Evolutionary conservation across 1,140 invertebrate genomes (phyloP).

Genomic region (Araneus ventricosus): DNA sequence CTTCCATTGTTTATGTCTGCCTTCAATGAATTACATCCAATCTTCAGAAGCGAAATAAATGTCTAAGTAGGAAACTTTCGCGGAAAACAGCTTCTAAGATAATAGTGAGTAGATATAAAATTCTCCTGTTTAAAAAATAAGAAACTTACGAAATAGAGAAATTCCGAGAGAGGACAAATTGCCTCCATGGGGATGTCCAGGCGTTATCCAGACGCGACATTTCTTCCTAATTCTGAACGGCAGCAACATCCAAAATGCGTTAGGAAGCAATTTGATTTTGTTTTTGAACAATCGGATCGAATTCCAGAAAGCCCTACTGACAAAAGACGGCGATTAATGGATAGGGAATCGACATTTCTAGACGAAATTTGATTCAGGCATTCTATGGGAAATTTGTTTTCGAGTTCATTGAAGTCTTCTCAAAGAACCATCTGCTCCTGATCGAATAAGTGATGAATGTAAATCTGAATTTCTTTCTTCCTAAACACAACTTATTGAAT

Average conservation of each 20-base stretch:
- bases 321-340: not conserved
- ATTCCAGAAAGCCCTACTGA: constrained; percentile 27
- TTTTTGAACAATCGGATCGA: constrained; percentile 21
- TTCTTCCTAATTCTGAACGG: constrained; percentile 2
- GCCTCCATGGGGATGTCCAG: not conserved
- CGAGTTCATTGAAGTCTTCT: not conserved
- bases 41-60: too few relatives aligned
- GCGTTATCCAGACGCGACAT: not conserved
- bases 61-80: too few relatives aligned
- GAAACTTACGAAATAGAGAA: not conserved
- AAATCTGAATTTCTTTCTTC: not conserved
- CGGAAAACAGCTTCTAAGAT: too few relatives aligned
- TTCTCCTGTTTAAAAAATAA: not conserved
- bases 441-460: not conserved
- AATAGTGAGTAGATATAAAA: not conserved
- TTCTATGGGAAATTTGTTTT: constrained; percentile 16
- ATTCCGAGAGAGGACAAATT: not conserved
- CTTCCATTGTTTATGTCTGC: too few relatives aligned
- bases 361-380: constrained; percentile 26
- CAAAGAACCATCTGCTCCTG: not conserved
- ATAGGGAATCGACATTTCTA: constrained; percentile 15
- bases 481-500: too few relatives aligned
- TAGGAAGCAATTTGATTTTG: constrained; percentile 44
- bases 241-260: constrained; percentile 30
- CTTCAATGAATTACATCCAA: too few relatives aligned